Evolutionary conservation across 2,797 vertebrate species (phyloP).

Genomic region (Ibycter americanus): DNA sequence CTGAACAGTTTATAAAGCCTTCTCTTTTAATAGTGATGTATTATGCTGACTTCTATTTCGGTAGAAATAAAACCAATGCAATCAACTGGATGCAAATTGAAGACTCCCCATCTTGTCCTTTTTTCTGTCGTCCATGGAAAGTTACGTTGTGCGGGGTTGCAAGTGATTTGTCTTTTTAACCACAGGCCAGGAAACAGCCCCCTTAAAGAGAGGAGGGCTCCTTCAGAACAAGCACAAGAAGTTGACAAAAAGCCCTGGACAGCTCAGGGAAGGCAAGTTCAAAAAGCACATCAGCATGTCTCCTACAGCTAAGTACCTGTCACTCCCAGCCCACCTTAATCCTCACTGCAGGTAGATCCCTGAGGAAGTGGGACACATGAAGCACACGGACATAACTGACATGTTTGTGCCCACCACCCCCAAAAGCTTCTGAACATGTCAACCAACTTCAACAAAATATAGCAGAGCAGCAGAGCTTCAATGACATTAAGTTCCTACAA

Average conservation of each 20-base stretch:
- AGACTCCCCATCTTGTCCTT: not conserved
- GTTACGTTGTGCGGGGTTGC: not conserved
- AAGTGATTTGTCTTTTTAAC: not conserved
- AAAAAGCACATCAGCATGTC: not conserved
- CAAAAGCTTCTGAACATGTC: not conserved
- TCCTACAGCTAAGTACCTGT: not conserved
- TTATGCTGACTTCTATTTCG: not conserved
- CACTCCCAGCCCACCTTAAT: not conserved
- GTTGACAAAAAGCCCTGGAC: not conserved
- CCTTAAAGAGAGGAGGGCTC: not conserved
- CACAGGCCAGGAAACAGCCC: not conserved
- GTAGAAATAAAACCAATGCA: not conserved
- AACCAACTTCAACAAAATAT: accelerated
- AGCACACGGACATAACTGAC: accelerated
- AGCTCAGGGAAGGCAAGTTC: not conserved
- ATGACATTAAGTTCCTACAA: not conserved
- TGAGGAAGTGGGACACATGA: not conserved
- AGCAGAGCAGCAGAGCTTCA: not conserved
- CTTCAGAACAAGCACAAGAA: not conserved
- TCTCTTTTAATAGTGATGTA: not conserved
- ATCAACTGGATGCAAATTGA: not conserved
- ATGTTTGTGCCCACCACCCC: not conserved
- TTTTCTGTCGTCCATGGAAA: not conserved
- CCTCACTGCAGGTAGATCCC: not conserved
- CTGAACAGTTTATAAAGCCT: not conserved